A percentile compares a stretch with the other conserved stretches of the same genome.
Evolutionary conservation across 2,797 vertebrate genomes (phyloP).

Genomic region (Stomatorhinus walkeri): DNA sequence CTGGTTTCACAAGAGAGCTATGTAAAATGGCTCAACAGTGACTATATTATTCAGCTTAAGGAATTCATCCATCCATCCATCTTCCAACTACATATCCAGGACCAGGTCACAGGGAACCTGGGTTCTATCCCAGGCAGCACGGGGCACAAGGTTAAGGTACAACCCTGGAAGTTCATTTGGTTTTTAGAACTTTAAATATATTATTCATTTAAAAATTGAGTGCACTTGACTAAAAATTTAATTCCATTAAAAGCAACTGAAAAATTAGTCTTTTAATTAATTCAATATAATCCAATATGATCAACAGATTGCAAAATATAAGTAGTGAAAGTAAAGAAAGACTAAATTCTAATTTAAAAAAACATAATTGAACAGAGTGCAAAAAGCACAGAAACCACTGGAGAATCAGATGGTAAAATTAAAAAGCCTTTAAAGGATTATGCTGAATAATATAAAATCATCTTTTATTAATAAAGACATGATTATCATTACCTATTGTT

Average conservation of each 20-base stretch:
- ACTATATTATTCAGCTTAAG: not conserved
- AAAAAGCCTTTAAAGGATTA: not conserved
- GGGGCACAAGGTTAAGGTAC: not conserved
- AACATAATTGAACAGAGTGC: not conserved
- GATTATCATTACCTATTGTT: not conserved
- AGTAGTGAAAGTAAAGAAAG: not conserved
- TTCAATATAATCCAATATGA: not conserved
- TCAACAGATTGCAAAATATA: not conserved
- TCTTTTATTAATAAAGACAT: not conserved
- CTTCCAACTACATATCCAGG: not conserved
- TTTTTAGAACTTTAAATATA: not conserved
- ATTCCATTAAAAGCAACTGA: not conserved
- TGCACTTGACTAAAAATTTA: not conserved
- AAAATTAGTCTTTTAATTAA: not conserved
- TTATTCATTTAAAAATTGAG: not conserved
- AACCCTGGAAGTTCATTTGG: not conserved
- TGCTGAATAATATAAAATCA: not conserved
- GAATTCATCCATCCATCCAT: not conserved
- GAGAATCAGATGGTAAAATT: not conserved
- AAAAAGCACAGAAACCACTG: not conserved
- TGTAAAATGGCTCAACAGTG: not conserved
- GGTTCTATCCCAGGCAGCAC: not conserved
- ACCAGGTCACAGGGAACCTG: not conserved
- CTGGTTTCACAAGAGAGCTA: not conserved
- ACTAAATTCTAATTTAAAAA: not conserved